Percentiles rank a stretch among this genome's conserved stretches.
These are phyloP conservation scores for Tridacna crocea DNA, from an alignment of 2,888 invertebrate genomes.

Conservation along the genomic window DNA sequence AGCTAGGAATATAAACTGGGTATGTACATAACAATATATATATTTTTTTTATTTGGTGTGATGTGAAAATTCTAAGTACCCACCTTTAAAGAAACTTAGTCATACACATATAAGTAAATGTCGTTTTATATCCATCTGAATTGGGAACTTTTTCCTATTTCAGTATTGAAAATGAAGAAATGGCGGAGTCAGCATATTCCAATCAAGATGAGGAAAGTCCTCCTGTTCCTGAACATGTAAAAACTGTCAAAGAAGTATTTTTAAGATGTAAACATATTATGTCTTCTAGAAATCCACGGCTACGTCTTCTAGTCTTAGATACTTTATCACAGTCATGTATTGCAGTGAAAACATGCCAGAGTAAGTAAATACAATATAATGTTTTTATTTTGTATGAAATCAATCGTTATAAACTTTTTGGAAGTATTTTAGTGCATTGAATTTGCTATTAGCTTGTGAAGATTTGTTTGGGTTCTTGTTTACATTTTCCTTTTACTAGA, in stretches of 20 bases:
- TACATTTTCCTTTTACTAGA: too few species aligned
- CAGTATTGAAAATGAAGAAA: conserved; percentile 17
- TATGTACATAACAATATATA: too few species aligned
- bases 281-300: conserved; percentile 69
- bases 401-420: too few species aligned
- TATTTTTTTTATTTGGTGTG: too few species aligned
- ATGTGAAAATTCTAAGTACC: too few species aligned
- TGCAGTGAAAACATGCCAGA: conserved; percentile 66
- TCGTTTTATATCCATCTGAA: not conserved
- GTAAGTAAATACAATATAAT: conserved; percentile 34
- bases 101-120: too few species aligned
- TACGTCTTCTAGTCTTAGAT: conserved; percentile 76
- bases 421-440: too few species aligned
- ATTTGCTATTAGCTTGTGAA: too few species aligned
- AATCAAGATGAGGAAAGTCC: conserved; percentile 39
- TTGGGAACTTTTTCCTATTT: conserved; percentile 10
- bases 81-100: too few species aligned
- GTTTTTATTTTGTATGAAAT: too few species aligned
- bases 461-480: too few species aligned
- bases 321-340: conserved; percentile 69
- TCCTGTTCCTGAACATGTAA: conserved; percentile 68
- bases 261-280: conserved; percentile 78
- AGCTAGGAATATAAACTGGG: too few species aligned
- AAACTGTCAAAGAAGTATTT: conserved; percentile 74
- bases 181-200: not conserved